phyloP scores from a whole-genome alignment of 2,113 vertebrate species.

The human (Homo sapiens) region DNA sequence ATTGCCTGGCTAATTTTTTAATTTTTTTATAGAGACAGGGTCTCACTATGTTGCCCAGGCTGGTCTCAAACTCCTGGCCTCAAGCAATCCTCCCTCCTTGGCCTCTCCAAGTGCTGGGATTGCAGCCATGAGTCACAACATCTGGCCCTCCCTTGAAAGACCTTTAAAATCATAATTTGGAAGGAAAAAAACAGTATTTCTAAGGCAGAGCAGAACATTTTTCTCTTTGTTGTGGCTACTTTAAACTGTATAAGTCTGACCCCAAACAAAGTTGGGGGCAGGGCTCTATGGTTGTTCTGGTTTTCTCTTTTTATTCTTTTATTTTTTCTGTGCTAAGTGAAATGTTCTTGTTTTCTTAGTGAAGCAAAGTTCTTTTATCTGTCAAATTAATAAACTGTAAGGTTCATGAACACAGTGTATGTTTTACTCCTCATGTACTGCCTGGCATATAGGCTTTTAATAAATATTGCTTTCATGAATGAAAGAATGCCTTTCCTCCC shows the following conservation, averaged over 20 bases:
- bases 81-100: neutral
- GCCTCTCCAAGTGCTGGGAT: neutral
- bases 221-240: neutral
- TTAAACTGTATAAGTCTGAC: neutral
- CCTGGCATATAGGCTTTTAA: conserved; percentile 18
- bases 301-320: neutral
- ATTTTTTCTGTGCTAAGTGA: no score
- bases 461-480: neutral
- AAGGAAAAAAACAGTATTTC: neutral
- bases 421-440: neutral
- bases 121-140: neutral
- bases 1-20: neutral
- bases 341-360: neutral
- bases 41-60: neutral
- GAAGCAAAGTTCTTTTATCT: neutral
- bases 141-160: neutral
- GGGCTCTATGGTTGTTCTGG: neutral
- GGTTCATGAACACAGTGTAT: neutral
- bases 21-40: neutral
- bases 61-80: neutral
- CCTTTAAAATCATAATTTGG: neutral
- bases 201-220: neutral
- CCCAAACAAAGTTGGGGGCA: neutral
- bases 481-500: neutral
- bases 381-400: neutral